Evolutionary conservation across 92 coral and sea anemone species (phyloP), one percentile per base, ranked within the genome.

Genomic region (Epizoanthus scotinus): DNA sequence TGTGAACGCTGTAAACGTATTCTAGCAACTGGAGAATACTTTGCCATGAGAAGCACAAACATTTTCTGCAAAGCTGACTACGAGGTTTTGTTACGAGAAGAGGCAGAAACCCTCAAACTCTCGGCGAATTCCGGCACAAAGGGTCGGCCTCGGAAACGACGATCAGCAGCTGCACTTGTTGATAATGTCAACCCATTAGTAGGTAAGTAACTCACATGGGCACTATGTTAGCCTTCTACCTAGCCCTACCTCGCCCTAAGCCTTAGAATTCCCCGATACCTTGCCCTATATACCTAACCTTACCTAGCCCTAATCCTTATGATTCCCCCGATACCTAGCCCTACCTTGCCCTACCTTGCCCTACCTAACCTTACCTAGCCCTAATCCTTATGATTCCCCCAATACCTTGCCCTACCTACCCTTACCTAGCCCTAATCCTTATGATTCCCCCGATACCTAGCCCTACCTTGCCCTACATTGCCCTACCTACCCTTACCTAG

Each of bases 1-100:
- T 95, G 99, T 81, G 99, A 93, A 72, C 99, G 97, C 87, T 95
- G 99, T 86, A 95, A 95, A 82, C 98, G 99, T 79, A 91, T 95
- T 82, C 91, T 95, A 73, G 93, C 94, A 19, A 95, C 98, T 28
- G 99, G 99, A 40, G 99, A 95, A 78, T 93, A 94, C 79, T 95
- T 95, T 77, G 98, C 98, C 14, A 95, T 95, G 99, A 91, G 91
- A 12, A 94, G 93, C 69, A 78, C 84, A 88, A 86, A 83, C 81
- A 89, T 95, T 40, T 93, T 86, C 74, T 95, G 99, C 78, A 91
- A 91, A 70, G 90, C 91, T 36, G 98, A 95, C 90, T 95, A 93
- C 81, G 94, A 93, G 64, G 87, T 90, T 7, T 38, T 95, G 44
- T 82, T 92, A 2, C 84, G 90, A 61, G 97, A 92, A 59, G 97